Percentiles rank a stretch among this genome's conserved stretches.
Conservation (phyloP, 2,888 invertebrate species). For the Agriopis leucophaearia region DNA sequence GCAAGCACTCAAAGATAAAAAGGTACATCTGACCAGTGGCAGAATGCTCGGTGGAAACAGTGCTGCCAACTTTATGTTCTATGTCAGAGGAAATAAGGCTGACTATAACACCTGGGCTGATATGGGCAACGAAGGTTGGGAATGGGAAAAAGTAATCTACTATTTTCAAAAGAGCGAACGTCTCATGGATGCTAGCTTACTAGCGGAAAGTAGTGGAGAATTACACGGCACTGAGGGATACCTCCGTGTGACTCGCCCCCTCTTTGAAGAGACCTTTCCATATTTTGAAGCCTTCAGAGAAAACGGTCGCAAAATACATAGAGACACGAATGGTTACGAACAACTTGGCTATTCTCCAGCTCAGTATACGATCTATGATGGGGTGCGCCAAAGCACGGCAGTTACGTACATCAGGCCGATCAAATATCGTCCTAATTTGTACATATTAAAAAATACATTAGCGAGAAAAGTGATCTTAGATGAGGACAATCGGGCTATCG, state of each 20-base stretch:
- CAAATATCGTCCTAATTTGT: conserved; percentile 60
- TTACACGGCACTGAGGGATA: conserved; percentile 57
- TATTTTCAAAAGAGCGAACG: conserved; percentile 67
- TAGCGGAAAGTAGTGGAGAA: conserved; percentile 59
- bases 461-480: conserved; percentile 61
- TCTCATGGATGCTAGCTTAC: conserved; percentile 44
- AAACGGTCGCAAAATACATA: conserved; percentile 56
- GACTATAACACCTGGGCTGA: conserved; percentile 90
- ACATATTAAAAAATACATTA: conserved; percentile 58
- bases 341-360: conserved; percentile 61
- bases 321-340: conserved; percentile 58
- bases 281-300: conserved; percentile 59
- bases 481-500: conserved; percentile 52
- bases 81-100: conserved; percentile 87
- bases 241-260: conserved; percentile 58
- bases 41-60: conserved; percentile 89
- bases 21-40: conserved; percentile 81
- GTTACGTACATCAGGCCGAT: conserved; percentile 59
- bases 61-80: conserved; percentile 88
- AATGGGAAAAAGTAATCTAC: conserved; percentile 57
- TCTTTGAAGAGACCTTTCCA: conserved; percentile 68
- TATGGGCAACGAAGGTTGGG: conserved; percentile 84
- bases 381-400: conserved; percentile 59
- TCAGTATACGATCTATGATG: conserved; percentile 52
- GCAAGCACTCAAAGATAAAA: conserved; percentile 53